Base-by-base conservation (phyloP, 1,140 invertebrate species). In the Phortica variegata region DNA sequence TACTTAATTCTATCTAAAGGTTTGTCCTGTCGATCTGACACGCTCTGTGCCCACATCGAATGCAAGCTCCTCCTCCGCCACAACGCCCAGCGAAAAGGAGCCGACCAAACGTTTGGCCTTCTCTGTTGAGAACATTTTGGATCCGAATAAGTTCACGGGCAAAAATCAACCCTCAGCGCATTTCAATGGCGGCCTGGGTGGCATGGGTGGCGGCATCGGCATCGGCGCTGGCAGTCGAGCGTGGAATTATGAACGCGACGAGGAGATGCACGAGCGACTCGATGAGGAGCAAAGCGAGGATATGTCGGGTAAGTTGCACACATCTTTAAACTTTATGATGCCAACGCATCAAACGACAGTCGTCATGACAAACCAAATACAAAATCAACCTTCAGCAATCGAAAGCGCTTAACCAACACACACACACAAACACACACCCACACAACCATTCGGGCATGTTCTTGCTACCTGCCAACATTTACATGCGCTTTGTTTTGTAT, bases 81-180 rank as follows among this genome's bases (percentile, higher is more conserved):
- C 57, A 34, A 61, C 46, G 3, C 51, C 66, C 15, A 66, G 63
- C 33, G 72, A 76, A 32, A 56, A 75, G 1, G 73, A 74, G 19
- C 65, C 62, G 21, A 71, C 69, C 7, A 74, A 76, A 61, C 78
- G 84, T 37, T 77, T 91, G 40, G 87, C 89, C 0, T 95, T 94
- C 76, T 93, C 90, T 3, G 91, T 95, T 4, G 91, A 94, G 76
- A 93, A 95, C 72, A 94, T 95, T 46, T 77, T 95, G 23, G 90
- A 93, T 72, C 91, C 91, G 0, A 92, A 86, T 50, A 93, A 93
- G 75, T 93, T 94, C 71, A 93, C 89, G 7, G 90, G 90, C 3
- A 77, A 59, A 55, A 56, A 70, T 65, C 21, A 42, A n/a, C n/a
- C 20, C 31, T 21, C 18, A 3, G 18, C 12, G 4, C 18, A 9